Evolutionary conservation across 1,140 invertebrate species (phyloP), one percentile per base, ranked within the genome.

Genomic region (Prorops nasuta): DNA sequence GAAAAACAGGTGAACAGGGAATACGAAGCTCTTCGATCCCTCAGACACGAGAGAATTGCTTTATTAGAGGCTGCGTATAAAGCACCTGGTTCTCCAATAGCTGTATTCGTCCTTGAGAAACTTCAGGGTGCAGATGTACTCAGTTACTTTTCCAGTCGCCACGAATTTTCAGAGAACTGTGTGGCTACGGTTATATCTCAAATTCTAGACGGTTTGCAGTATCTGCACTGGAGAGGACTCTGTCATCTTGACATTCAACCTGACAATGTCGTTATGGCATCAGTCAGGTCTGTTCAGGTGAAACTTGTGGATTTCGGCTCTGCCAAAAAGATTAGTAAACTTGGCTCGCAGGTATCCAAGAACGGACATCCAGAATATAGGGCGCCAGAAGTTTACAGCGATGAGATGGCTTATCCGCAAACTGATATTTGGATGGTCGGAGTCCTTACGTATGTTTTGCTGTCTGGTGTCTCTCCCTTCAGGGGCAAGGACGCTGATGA

Each of bases 391-490:
- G 84, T 98, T 44, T 74, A 98, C 19, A 86, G 86, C 66, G 91
- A 94, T 61, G 88, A 92, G 72, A 83, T 86, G 12, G 88, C 92
- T 4, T 90, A 86, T 67, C 89, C 89, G 2, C 89, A 95, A 67
- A 92, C 91, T 19, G 97, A 99, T 75, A 89, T 98, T 57, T 99
- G 97, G 97, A 90, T 90, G 39, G 80, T 98, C 17, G 97, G 94
- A 17, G 91, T 95, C 3, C 77, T 99, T 0, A 83, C 91, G 1
- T 99, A 98, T 77, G 81, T 97, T n/a, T 79, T 99, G 70, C 76
- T 99, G 22, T 96, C 94, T 10, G 97, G 97, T 8, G 85, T 86
- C 8, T 92, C 95, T 24, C 94, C 97, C 22, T 99, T 98, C 85
- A 79, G 83, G 39, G 94, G 92, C 3, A 80, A 81, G 17, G 87